phyloP scores from a whole-genome alignment of 2,797 vertebrate species.

The Masticophis lateralis region DNA sequence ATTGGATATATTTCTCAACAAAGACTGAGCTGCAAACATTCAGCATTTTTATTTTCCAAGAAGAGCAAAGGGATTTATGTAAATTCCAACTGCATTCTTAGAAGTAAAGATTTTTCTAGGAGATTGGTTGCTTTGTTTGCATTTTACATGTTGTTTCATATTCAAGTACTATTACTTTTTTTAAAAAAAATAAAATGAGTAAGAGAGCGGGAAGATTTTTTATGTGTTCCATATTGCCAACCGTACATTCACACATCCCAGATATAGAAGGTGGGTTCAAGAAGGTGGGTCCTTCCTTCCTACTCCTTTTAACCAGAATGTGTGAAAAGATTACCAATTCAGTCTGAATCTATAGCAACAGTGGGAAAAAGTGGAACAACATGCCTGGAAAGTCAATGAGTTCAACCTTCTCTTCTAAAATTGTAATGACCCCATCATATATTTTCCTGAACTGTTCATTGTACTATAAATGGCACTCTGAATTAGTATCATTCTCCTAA shows the following conservation, averaged over 20 bases:
- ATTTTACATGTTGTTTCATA: background rate
- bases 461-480: background rate
- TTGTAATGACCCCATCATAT: background rate
- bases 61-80: background rate
- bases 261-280: background rate
- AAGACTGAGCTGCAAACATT: background rate
- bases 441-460: background rate
- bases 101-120: background rate
- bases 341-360: background rate
- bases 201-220: background rate
- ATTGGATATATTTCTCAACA: background rate
- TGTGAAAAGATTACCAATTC: background rate
- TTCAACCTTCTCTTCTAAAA: background rate
- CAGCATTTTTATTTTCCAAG: background rate
- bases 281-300: too few relatives aligned
- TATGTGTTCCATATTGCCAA: background rate
- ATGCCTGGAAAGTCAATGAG: background rate
- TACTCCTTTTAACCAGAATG: background rate
- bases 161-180: background rate
- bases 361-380: background rate
- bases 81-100: background rate
- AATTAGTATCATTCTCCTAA: background rate
- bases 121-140: background rate
- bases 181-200: background rate
- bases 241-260: background rate